Base-by-base conservation (phyloP, 2,113 vertebrate genomes). In the Guaruba guarouba region DNA sequence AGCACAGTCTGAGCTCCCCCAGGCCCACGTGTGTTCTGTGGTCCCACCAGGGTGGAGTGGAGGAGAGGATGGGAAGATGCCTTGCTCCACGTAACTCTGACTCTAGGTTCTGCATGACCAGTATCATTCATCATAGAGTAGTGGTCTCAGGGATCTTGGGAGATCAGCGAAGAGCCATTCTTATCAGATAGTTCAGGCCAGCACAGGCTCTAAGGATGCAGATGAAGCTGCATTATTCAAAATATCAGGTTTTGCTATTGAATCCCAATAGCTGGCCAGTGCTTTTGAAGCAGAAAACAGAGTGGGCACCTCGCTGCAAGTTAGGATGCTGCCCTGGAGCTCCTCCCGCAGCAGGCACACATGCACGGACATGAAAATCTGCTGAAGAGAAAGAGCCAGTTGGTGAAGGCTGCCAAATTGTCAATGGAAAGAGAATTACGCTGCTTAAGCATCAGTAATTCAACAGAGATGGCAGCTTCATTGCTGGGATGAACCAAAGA, bases 401-500 rank as follows among this genome's bases (percentile, higher is more conserved):
- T 71, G 86, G 61, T 1, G 0, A 92, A 74, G 28, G 74, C 59
- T 91, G 96, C 86, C 95, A 86, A 86, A 87, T n/a, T 78, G 75
- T 79, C 95, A 83, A 55, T 77, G 84, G 68, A n/a, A 75, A 69
- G 81, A 88, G 83, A 93, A 52, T 92, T 92, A 92, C 5, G 1
- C 39, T 62, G 57, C 69, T 82, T 84, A 89, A 87, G 78, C 93
- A 91, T 49, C 76, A 33, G 68, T 86, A 83, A 88, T 49, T 93
- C 77, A 86, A 5, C 51, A 86, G 93, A 78, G 70, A 61, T 76
- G 86, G 62, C 94, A 86, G 89, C 61, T 92, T 91, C 93, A 86
- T 83, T 51, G 92, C 88, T 71, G 86, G 83, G 84, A 93, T 86
- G 93, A 96, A 92, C 79, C 86, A 79, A 89, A 70, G 57, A 59